These are phyloP conservation scores for Pelochelys cantorii DNA, from an alignment of 2,797 vertebrate genomes.

Conservation along the genomic window DNA sequence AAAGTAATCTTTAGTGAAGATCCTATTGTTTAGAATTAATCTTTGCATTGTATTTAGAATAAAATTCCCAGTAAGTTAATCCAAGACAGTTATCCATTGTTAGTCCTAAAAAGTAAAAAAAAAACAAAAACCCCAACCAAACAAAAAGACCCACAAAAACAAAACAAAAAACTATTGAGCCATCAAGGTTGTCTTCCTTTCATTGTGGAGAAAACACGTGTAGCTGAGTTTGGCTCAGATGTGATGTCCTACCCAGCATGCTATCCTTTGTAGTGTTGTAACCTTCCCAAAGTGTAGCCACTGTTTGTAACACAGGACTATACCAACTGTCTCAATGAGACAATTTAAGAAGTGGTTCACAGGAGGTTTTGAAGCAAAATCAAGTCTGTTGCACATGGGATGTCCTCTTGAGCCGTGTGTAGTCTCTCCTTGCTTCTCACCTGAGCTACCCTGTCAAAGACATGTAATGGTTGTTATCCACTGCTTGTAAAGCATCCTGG, in stretches of 20 bases:
- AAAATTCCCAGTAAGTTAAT: background rate
- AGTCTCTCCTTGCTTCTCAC: background rate
- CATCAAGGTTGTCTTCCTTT: background rate
- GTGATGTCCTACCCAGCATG: background rate
- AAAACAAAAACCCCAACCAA: no score
- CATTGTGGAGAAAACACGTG: background rate
- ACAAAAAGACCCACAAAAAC: no score
- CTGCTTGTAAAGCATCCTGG: background rate
- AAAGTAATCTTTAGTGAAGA: background rate
- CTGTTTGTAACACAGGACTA: background rate
- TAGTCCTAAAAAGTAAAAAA: no score
- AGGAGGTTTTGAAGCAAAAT: background rate
- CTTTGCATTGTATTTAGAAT: background rate
- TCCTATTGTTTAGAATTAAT: background rate
- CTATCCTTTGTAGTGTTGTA: no score
- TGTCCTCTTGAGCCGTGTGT: rapidly evolving
- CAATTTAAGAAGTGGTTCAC: background rate
- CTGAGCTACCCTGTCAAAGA: background rate
- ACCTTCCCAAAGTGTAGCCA: background rate
- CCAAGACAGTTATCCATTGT: no score
- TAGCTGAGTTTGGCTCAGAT: background rate
- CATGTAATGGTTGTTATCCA: background rate
- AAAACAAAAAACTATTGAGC: background rate
- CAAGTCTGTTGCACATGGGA: background rate
- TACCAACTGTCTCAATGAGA: background rate